Percentiles rank a stretch among this genome's conserved stretches.
phyloP scores from a whole-genome alignment of 2,113 vertebrate genomes.

The Scartelaos histophorus region DNA sequence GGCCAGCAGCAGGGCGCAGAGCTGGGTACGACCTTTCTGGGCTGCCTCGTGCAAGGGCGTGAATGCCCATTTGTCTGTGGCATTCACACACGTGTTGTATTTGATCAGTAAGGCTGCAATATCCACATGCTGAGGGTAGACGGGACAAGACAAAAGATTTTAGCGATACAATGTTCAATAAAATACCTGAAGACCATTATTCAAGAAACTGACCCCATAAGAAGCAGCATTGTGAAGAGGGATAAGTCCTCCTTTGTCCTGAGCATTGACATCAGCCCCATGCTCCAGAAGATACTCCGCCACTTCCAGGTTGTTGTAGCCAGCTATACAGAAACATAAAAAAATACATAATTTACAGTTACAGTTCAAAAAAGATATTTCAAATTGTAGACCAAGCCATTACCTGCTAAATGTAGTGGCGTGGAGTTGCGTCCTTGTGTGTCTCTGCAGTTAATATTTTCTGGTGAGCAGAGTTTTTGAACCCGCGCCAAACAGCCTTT shows the following conservation, averaged over 20 bases:
- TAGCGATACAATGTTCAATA: not conserved
- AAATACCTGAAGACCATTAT: not conserved
- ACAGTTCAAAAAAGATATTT: not conserved
- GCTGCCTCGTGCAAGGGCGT: slow-evolving; percentile 82
- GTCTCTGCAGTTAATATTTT: slow-evolving; percentile 98
- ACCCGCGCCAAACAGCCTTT: slow-evolving; percentile 97
- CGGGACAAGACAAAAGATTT: slow-evolving; percentile 3
- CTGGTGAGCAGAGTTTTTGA: slow-evolving; percentile 94
- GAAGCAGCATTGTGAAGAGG: slow-evolving; percentile 98
- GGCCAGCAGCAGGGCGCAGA: slow-evolving; percentile 81
- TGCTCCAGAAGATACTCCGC: slow-evolving; percentile 98
- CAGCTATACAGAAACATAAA: slow-evolving; percentile 77
- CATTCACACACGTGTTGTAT: slow-evolving; percentile 83
- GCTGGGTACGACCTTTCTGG: slow-evolving; percentile 82
- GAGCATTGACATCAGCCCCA: slow-evolving; percentile 96
- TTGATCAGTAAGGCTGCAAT: slow-evolving; percentile 83
- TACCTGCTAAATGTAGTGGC: slow-evolving; percentile 94
- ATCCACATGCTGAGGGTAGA: slow-evolving; percentile 76
- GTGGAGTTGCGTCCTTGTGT: slow-evolving; percentile 98
- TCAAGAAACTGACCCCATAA: slow-evolving; percentile 86
- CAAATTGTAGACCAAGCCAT: not conserved
- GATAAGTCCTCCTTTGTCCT: slow-evolving; percentile 98
- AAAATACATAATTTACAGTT: not conserved
- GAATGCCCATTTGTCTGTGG: slow-evolving; percentile 85
- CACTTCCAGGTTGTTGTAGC: slow-evolving; percentile 98